These are phyloP conservation scores for Alloscopus bannaensis DNA, from an alignment of 2,888 invertebrate genomes.

Conservation along the genomic window DNA sequence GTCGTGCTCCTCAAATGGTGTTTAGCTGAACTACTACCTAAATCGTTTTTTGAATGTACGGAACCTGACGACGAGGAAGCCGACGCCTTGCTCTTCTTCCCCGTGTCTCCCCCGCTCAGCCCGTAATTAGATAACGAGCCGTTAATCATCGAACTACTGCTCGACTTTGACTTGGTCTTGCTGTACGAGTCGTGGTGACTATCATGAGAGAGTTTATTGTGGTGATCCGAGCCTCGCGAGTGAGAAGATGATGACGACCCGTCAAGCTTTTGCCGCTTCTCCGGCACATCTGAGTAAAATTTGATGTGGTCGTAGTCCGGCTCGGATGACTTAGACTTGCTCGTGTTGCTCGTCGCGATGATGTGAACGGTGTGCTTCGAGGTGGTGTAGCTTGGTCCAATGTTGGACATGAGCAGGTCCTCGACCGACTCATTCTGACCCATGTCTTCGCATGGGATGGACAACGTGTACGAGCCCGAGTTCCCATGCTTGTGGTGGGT, in stretches of 20 bases:
- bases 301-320: conserved; percentile 62
- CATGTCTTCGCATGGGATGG: conserved; percentile 69
- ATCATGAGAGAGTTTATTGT: conserved; percentile 25
- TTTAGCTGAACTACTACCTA: conserved; percentile 25
- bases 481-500: conserved; percentile 36
- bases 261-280: conserved; percentile 50
- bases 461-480: conserved; percentile 66
- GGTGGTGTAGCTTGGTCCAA: conserved; percentile 22
- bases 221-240: conserved; percentile 32
- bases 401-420: conserved; percentile 59
- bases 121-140: conserved; percentile 36
- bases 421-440: conserved; percentile 69
- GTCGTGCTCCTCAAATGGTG: conserved; percentile 41
- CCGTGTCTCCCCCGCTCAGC: conserved; percentile 7
- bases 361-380: conserved; percentile 68
- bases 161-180: conserved; percentile 18
- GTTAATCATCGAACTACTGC: conserved; percentile 22
- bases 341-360: conserved; percentile 62
- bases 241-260: conserved; percentile 25
- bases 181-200: conserved; percentile 24
- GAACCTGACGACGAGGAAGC: conserved; percentile 36
- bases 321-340: conserved; percentile 45
- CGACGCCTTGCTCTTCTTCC: conserved; percentile 40
- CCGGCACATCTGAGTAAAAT: conserved; percentile 62
- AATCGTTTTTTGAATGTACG: conserved; percentile 41